Conservation (phyloP, 2,113 vertebrate genomes). For the Smithornis capensis region DNA sequence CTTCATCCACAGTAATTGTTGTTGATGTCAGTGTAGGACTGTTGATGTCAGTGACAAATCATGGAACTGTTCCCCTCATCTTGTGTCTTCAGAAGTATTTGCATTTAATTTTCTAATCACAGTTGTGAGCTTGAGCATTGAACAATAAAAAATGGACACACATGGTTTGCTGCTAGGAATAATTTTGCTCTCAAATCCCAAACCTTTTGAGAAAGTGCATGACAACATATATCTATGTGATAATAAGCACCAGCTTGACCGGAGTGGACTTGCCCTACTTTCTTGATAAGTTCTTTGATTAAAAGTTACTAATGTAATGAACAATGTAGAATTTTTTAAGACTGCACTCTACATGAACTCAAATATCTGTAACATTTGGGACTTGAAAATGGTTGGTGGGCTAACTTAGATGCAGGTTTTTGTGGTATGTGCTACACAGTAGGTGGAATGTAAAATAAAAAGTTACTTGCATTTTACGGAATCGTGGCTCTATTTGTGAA, state of each 20-base stretch:
- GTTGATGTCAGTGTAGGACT: not conserved
- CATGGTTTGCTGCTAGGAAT: not conserved
- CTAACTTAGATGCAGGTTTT: not conserved
- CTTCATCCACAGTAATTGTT: not conserved
- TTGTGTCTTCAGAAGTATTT: slow-evolving; percentile 1
- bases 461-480: not conserved
- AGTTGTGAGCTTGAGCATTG: not conserved
- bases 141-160: not conserved
- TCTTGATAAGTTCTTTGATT: slow-evolving; percentile 39
- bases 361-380: not conserved
- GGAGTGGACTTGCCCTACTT: not conserved
- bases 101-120: slow-evolving; percentile 54
- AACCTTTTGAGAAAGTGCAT: not conserved
- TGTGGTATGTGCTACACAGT: not conserved
- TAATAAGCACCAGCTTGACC: slow-evolving; percentile 19
- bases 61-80: not conserved
- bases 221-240: not conserved
- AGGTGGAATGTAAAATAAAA: not conserved
- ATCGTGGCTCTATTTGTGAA: not conserved
- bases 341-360: not conserved
- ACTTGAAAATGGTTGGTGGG: not conserved
- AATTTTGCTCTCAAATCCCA: slow-evolving; percentile 12
- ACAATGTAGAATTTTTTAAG: not conserved
- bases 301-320: slow-evolving; percentile 7
- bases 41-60: not conserved